These are phyloP conservation scores for Turnix velox DNA, from an alignment of 2,113 vertebrate species.

Conservation along the genomic window DNA sequence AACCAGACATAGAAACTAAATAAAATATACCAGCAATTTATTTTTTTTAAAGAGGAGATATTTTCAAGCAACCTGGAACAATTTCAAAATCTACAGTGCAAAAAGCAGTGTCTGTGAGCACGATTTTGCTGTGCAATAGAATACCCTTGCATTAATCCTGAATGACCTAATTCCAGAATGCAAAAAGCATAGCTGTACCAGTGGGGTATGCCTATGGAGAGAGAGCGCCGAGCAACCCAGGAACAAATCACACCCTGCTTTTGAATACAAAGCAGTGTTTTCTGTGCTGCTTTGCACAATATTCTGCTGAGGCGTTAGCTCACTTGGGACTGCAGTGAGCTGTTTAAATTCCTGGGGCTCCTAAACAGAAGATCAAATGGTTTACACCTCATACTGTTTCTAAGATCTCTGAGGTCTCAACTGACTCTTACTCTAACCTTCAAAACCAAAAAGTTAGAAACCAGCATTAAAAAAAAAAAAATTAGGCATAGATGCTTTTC, in stretches of 20 bases:
- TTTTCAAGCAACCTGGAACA: neutral
- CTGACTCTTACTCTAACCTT: neutral
- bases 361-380: neutral
- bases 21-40: neutral
- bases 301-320: neutral
- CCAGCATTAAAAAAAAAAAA: neutral
- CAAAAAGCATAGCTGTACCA: neutral
- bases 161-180: neutral
- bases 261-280: neutral
- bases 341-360: neutral
- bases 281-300: accelerated
- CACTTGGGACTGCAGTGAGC: neutral
- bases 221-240: neutral
- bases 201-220: neutral
- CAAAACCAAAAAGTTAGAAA: neutral
- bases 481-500: neutral
- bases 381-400: neutral
- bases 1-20: neutral
- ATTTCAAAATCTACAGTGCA: neutral
- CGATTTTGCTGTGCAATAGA: neutral
- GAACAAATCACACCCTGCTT: neutral
- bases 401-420: neutral
- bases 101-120: neutral
- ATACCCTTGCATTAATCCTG: neutral
- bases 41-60: too few species aligned